These are phyloP conservation scores for Amblyornis subalaris DNA, from an alignment of 2,113 vertebrate species.

Conservation along the genomic window DNA sequence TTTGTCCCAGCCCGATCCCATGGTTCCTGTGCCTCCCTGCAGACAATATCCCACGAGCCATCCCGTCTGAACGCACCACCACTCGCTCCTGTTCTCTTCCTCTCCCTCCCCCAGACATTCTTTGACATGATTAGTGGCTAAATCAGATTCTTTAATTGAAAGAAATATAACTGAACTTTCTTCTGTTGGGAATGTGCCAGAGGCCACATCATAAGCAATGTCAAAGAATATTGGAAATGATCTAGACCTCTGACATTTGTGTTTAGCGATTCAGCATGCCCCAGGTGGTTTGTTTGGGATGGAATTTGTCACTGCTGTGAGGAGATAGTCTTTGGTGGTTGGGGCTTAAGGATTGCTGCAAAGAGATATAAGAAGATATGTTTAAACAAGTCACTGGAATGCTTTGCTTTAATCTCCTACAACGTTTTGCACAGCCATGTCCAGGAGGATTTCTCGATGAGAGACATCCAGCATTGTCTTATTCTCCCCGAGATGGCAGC, in stretches of 20 bases:
- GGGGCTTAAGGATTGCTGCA: slow-evolving; percentile 43
- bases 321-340: neutral
- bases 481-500: neutral
- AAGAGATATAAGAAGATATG: slow-evolving; percentile 41
- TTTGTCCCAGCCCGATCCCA: neutral
- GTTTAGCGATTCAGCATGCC: neutral
- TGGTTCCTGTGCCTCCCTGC: neutral
- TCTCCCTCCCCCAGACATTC: slow-evolving; percentile 57
- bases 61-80: neutral
- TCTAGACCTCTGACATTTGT: slow-evolving; percentile 45
- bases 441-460: slow-evolving; percentile 39
- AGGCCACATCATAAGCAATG: slow-evolving; percentile 33
- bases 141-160: slow-evolving; percentile 43
- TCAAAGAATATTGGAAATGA: slow-evolving; percentile 20
- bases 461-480: neutral
- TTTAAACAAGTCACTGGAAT: slow-evolving; percentile 58
- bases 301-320: slow-evolving; percentile 45
- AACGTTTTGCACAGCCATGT: neutral
- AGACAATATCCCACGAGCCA: neutral
- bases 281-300: slow-evolving; percentile 30
- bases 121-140: slow-evolving; percentile 49
- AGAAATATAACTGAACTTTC: slow-evolving; percentile 49
- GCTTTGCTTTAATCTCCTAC: slow-evolving; percentile 42
- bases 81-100: neutral
- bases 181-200: slow-evolving; percentile 29